Conservation (phyloP, 2,113 vertebrate genomes). For the Daphoenositta chrysoptera region DNA sequence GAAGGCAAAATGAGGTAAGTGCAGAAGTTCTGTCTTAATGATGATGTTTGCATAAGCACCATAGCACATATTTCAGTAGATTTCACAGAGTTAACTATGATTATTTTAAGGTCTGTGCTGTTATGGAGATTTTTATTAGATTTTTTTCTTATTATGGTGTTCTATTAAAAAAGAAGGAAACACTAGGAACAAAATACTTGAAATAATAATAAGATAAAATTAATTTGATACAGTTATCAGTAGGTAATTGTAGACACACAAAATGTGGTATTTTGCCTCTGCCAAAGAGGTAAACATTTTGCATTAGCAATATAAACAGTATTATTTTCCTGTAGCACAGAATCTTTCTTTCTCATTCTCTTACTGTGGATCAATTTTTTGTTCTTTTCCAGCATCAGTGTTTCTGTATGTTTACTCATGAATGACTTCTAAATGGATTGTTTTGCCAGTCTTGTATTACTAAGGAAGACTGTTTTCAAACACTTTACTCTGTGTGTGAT, state of each 20-base stretch:
- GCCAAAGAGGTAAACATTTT: neutral
- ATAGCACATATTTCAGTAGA: neutral
- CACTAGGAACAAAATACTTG: neutral
- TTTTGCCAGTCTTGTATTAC: neutral
- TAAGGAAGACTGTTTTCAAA: slow-evolving; percentile 10
- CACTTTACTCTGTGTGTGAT: neutral
- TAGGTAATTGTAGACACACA: neutral
- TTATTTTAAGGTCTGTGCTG: neutral
- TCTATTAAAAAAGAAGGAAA: neutral
- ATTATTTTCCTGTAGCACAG: neutral
- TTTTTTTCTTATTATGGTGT: neutral
- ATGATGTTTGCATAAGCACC: neutral
- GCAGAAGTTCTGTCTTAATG: neutral
- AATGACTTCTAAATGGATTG: neutral
- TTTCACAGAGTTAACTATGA: neutral
- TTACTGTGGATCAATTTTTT: neutral
- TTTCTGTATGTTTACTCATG: neutral
- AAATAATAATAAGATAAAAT: neutral
- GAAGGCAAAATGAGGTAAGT: neutral
- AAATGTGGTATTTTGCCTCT: neutral
- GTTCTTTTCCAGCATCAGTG: neutral
- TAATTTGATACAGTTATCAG: neutral
- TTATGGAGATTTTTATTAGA: neutral
- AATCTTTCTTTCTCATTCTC: neutral
- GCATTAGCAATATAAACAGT: neutral